phyloP scores from a whole-genome alignment of 2,888 invertebrate genomes.

The Noctua comes region DNA sequence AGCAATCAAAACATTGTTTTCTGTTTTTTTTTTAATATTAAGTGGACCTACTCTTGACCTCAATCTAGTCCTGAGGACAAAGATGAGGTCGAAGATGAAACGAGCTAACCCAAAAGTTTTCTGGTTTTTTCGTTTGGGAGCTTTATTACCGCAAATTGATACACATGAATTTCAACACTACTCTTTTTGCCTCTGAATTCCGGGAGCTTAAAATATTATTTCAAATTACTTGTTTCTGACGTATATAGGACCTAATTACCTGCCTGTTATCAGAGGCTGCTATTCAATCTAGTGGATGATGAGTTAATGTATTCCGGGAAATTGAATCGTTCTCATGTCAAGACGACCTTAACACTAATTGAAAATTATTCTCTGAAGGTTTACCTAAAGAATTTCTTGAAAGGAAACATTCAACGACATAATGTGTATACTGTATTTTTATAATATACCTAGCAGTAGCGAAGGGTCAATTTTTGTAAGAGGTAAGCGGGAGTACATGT shows the following conservation, averaged over 20 bases:
- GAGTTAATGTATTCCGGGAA: neutral
- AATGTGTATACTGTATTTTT: too few species aligned
- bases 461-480: too few species aligned
- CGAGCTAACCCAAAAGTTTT: too few species aligned
- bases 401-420: neutral
- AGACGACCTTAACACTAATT: neutral
- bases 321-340: neutral
- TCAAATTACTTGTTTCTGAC: neutral
- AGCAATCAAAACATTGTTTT: neutral
- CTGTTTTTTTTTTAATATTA: too few species aligned
- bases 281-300: neutral
- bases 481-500: too few species aligned
- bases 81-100: too few species aligned
- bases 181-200: neutral
- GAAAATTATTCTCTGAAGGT: neutral
- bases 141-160: neutral
- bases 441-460: too few species aligned
- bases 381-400: too few species aligned
- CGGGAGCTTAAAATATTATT: neutral
- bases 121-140: too few species aligned
- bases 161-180: neutral
- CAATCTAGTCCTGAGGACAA: too few species aligned
- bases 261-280: neutral
- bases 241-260: neutral
- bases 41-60: too few species aligned